These are phyloP conservation scores for Ichneumoninae sp. DNA, from an alignment of 2,888 invertebrate species.

Conservation along the genomic window DNA sequence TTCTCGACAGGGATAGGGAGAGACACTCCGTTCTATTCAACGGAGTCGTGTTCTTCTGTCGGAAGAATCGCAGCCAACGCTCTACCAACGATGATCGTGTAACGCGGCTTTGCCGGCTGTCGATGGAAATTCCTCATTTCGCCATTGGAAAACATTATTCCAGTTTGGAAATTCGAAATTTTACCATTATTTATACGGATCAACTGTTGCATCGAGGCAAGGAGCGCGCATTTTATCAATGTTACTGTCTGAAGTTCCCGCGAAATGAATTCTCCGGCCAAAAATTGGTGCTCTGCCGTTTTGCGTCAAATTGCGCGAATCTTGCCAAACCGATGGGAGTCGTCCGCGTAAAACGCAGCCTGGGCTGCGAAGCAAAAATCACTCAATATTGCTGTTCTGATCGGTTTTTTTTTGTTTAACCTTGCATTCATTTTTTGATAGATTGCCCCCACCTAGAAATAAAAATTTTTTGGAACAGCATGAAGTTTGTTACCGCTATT, in stretches of 20 bases:
- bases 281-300: not conserved
- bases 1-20: constrained; percentile 16
- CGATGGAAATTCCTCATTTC: not conserved
- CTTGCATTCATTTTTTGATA: not conserved
- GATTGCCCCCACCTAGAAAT: not conserved
- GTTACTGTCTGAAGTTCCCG: not conserved
- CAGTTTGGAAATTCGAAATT: not conserved
- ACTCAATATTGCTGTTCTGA: not conserved
- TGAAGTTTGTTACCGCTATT: too few relatives aligned
- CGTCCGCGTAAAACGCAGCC: constrained; percentile 23
- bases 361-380: not conserved
- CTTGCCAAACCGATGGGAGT: not conserved
- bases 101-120: not conserved
- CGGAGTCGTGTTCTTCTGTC: constrained; percentile 25
- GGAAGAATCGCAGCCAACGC: not conserved
- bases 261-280: not conserved
- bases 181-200: not conserved
- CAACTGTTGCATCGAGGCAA: not conserved
- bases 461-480: too few relatives aligned
- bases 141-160: not conserved
- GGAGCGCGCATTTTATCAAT: not conserved
- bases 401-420: not conserved
- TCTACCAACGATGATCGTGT: not conserved
- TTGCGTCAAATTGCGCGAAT: not conserved
- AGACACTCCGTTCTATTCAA: constrained; percentile 30